Evolutionary conservation across 2,888 invertebrate genomes (phyloP), one percentile per base, ranked within the genome.

Genomic region (Erebia aethiops): DNA sequence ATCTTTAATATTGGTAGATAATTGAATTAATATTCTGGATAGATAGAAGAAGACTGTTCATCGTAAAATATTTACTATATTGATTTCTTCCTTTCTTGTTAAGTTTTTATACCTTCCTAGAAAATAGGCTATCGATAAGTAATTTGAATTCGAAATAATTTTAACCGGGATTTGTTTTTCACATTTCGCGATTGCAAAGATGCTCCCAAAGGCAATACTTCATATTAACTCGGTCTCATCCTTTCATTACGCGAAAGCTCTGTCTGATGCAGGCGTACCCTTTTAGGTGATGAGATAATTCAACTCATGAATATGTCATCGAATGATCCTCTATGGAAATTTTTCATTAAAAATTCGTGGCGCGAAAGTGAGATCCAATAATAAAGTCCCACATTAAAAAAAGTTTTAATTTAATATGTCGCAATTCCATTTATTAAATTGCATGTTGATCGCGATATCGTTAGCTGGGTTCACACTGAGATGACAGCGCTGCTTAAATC

Each of bases 221-320:
- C 46, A 69, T 46, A 52, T 49, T 54, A 43, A 60, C 52, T 43
- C n/a, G 58, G 41, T 60, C 35, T 62, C 66, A 65, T 69, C 54
- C 58, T 70, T 70, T 72, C 52, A 70, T 70, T 70, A 70, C 60
- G 65, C 49, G 18, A 70, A 65, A 72, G 67, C 72, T 70, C 46
- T 73, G 70, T 67, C 67, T 62, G 67, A 73, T 73, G 71, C 71
- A 73, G 61, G 58, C 68, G 56, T 65, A 75, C 68, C 74, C 73
- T 75, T 75, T 75, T 73, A 75, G 67, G 63, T 73, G 73, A 75
- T 75, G 71, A 74, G 71, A 72, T 75, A 73, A 75, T 71, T 74
- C 65, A 52, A 46, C 61, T 68, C 51, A 49, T 58, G 41, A 43
- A 73, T 73, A 61, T 71, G 68, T 52, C 52, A 74, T 70, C 70